Conservation (phyloP, 2,888 invertebrate species). For the Pseudococcus viburni region DNA sequence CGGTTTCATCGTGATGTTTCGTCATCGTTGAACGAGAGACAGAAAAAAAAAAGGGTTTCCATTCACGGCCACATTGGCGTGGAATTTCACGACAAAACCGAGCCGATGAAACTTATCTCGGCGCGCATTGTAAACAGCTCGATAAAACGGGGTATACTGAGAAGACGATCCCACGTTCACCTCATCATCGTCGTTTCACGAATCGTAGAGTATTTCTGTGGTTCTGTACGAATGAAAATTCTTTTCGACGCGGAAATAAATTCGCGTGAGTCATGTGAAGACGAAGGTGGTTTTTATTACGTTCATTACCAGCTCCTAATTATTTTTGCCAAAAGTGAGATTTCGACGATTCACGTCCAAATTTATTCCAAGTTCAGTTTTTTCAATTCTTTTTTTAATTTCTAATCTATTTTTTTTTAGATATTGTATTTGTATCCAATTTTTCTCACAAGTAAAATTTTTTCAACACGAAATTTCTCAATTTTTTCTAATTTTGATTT, state of each 20-base stretch:
- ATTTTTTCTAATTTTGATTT: too few species aligned
- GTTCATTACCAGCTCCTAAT: neutral
- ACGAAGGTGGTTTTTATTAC: neutral
- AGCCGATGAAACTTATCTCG: slow-evolving; percentile 32
- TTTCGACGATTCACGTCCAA: too few species aligned
- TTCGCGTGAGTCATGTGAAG: neutral
- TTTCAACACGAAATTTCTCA: too few species aligned
- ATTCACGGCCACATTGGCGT: slow-evolving; percentile 18
- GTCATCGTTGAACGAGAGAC: neutral
- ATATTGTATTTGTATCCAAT: too few species aligned
- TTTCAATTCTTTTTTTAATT: too few species aligned
- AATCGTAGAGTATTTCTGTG: neutral
- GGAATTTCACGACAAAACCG: slow-evolving; percentile 12
- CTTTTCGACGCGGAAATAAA: neutral
- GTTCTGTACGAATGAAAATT: neutral
- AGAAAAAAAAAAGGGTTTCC: neutral
- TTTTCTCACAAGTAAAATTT: too few species aligned
- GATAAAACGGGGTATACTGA: slow-evolving; percentile 15
- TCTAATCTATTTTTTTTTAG: too few species aligned
- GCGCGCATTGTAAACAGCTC: slow-evolving; percentile 35
- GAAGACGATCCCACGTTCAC: slow-evolving; percentile 20
- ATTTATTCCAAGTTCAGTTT: too few species aligned
- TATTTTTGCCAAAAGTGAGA: too few species aligned
- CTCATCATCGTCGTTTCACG: neutral
- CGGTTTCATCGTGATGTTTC: neutral